These are phyloP conservation scores for Drosophila arizonae DNA, from an alignment of 1,140 invertebrate species.

Conservation along the genomic window DNA sequence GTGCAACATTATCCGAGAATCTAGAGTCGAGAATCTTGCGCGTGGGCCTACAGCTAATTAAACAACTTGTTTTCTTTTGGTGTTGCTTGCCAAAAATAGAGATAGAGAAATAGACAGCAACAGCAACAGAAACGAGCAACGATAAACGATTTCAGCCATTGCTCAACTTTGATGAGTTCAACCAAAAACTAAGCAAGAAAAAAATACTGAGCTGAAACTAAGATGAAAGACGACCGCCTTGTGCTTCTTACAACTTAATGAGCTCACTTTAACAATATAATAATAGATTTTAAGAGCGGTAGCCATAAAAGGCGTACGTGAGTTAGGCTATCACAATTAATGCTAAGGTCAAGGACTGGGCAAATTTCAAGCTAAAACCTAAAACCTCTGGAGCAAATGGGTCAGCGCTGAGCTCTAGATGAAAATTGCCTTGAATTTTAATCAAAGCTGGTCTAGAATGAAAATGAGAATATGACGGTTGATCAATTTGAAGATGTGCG, in stretches of 20 bases:
- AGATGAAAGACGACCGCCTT: constrained; percentile 54
- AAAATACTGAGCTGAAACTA: constrained; percentile 44
- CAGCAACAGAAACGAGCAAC: neutral
- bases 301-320: constrained; percentile 55
- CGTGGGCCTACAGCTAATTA: constrained; percentile 71
- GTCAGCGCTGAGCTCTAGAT: constrained; percentile 51
- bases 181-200: constrained; percentile 34
- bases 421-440: constrained; percentile 30
- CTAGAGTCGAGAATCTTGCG: constrained; percentile 39
- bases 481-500: no score
- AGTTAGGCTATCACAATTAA: constrained; percentile 33
- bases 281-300: constrained; percentile 50
- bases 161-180: constrained; percentile 63
- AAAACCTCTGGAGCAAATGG: constrained; percentile 55
- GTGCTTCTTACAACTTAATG: constrained; percentile 52
- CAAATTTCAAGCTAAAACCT: constrained; percentile 29
- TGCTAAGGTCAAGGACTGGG: constrained; percentile 64
- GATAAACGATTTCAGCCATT: constrained; percentile 46
- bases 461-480: constrained; percentile 20
- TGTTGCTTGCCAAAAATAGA: constrained; percentile 26
- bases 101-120: constrained; percentile 13
- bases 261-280: constrained; percentile 49
- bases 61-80: constrained; percentile 38
- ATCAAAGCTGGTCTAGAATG: constrained; percentile 6
- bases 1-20: constrained; percentile 56